Percentiles rank a stretch among this genome's conserved stretches.
Conservation (phyloP, 92 coral and sea anemone species). For the Umimayanthus kanabou region DNA sequence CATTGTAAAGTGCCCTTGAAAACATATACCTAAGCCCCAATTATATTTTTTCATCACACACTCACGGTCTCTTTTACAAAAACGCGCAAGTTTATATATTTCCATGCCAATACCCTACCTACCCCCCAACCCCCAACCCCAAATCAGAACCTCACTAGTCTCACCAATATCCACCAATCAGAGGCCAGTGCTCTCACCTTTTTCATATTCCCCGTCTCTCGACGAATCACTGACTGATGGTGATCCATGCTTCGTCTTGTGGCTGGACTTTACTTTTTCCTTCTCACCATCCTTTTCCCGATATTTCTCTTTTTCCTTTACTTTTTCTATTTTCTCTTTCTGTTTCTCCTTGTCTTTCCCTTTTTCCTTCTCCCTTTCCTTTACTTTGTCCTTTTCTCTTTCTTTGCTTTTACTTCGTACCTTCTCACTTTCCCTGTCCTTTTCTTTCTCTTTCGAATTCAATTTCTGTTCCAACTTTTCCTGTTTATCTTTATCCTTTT, state of each 20-base stretch:
- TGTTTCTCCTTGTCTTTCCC: constrained; percentile 53
- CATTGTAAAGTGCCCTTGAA: too few species aligned
- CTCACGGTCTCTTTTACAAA: too few species aligned
- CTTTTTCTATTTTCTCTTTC: neutral
- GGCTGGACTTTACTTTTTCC: constrained; percentile 5
- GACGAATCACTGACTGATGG: constrained; percentile 56
- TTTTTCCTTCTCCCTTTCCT: constrained; percentile 44
- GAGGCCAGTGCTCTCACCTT: constrained; percentile 46
- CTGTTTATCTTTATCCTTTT: constrained; percentile 66
- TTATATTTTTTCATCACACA: too few species aligned
- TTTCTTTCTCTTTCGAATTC: constrained; percentile 70
- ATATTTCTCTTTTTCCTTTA: constrained; percentile 32
- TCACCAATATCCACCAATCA: too few species aligned
- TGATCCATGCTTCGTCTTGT: constrained; percentile 27
- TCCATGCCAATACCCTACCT: too few species aligned
- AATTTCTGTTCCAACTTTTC: constrained; percentile 61
- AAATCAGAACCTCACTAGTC: too few species aligned
- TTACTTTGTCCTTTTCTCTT: constrained; percentile 74
- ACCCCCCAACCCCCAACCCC: too few species aligned
- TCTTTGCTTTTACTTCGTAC: constrained; percentile 86
- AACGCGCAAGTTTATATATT: too few species aligned
- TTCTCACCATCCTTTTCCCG: constrained; percentile 29
- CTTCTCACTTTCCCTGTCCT: constrained; percentile 61
- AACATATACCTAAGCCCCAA: too few species aligned
- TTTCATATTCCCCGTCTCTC: constrained; percentile 67